Percentiles rank a stretch among this genome's conserved stretches.
Conservation (phyloP, 1,140 invertebrate species). For the Xylocopa sonorina region DNA sequence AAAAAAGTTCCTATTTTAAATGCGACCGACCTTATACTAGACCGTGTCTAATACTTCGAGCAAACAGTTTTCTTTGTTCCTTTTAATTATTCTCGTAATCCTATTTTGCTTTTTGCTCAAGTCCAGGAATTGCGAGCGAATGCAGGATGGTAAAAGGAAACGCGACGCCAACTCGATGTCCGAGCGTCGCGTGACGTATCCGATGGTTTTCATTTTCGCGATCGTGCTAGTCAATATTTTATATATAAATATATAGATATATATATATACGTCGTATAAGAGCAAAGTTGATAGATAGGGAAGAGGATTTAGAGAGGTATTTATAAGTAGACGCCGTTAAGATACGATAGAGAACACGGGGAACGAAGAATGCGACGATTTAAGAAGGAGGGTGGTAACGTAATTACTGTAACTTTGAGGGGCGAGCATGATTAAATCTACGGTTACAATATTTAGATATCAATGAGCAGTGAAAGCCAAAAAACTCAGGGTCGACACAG, state of each 20-base stretch:
- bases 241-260: conserved; percentile 57
- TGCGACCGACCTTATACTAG: conserved; percentile 55
- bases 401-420: conserved; percentile 15
- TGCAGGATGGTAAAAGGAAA: neutral
- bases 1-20: conserved; percentile 81
- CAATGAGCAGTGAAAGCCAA: conserved; percentile 58
- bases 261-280: conserved; percentile 26
- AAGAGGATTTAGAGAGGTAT: conserved; percentile 56
- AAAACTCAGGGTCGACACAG: conserved; percentile 80
- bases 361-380: neutral
- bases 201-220: conserved; percentile 30
- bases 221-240: conserved; percentile 67
- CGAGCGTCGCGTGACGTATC: conserved; percentile 13
- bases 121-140: conserved; percentile 36
- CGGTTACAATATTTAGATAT: conserved; percentile 58
- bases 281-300: conserved; percentile 34
- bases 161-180: neutral
- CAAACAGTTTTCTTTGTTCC: conserved; percentile 21
- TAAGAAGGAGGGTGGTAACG: neutral
- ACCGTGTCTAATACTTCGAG: conserved; percentile 13
- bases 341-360: neutral
- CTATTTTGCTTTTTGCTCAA: conserved; percentile 54
- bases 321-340: conserved; percentile 46
- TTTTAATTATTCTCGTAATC: conserved; percentile 20
- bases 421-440: conserved; percentile 50